Base-by-base conservation (phyloP, 1,140 invertebrate species). In the Drosophila sulfurigaster region DNA sequence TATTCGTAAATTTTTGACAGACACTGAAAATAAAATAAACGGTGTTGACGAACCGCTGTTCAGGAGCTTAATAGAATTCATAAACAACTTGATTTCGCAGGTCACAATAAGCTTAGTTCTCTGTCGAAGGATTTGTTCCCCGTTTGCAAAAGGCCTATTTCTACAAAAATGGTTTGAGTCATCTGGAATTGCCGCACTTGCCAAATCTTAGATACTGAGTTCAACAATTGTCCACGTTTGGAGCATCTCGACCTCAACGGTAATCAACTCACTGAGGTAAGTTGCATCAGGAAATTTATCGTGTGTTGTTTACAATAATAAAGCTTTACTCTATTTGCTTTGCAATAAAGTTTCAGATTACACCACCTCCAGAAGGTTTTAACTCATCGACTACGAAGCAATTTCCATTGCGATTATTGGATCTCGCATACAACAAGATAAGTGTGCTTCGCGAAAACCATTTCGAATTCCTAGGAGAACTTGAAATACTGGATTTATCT, bases 91-190 rank as follows among this genome's bases (percentile, higher is more conserved):
- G 58, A n/a, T n/a, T n/a, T n/a, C n/a, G 73, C 74, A n/a, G 91
- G 83, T 45, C 56, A 87, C 52, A 92, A 92, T 60, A 49, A 76
- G 20, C 59, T 92, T 35, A 48, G 60, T 10, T 13, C 52, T 5
- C 60, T 92, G 8, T 76, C 74, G 28, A 71, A 69, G 46, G 73
- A 77, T 38, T 56, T 74, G 35, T 69, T 16, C 60, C 56, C n/a
- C 69, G 79, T 38, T 63, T 92, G 76, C 71, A 77, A 70, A 74
- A 78, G 65, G 88, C 81, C 1, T 91, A 92, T 67, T 89, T 92
- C 52, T 78, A 91, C n/a, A 54, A 91, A 25, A 92, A 92, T 49
- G 15, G 65, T 1, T 46, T 92, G 25, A 28, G 35, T 46, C 45
- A 49, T 1, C 56, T 83, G 1, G 79, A 88, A 41, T n/a, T 81